Evolutionary conservation across 1,140 invertebrate species (phyloP), one percentile per base, ranked within the genome.

Genomic region (Procambarus virginalis): DNA sequence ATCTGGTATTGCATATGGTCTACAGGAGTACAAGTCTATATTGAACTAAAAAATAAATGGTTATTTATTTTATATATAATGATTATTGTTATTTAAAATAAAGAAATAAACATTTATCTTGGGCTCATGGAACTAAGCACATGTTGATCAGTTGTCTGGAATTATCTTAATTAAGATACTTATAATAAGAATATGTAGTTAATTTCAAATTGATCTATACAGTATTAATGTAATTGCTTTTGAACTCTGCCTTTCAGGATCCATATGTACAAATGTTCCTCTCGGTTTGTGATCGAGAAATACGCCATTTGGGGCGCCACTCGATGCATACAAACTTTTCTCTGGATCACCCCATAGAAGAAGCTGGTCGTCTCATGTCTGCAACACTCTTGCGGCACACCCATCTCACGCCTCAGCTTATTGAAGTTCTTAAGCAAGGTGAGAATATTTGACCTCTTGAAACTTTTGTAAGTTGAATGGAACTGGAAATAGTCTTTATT

Each of bases 301-400:
- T 95, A 75, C 97, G 97, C 92, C 95, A 95, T 46, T 83, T 78
- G 46, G 84, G 77, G 22, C 84, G 82, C n/a, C 84, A 91, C 73
- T 22, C 96, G 96, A 95, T 96, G 68, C 96, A 97, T 91, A 95
- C 97, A 84, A 96, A 97, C 92, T 97, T 98, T 93, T 95, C 96
- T 20, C 95, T 95, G 20, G 98, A 99, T 94, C 98, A 99, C 95
- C 98, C 98, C 0, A 95, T 99, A n/a, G 98, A 99, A 94, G 98
- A 99, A 94, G 96, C 98, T 79, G 96, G 97, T 45, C 95, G 98
- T 86, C 94, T 98, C 0, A 93, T 99, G 2, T 95, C 97, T 92
- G 97, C 98, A 20, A 96, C 97, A 0, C 94, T 99, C 5, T 95
- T 99, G 5, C 97, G 98, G 92, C 98, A 99, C 94, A 96, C 97